Percentiles rank a stretch among this genome's conserved stretches.
Evolutionary conservation across 2,888 invertebrate genomes (phyloP).

Genomic region (Xestoiulus laeticollis): DNA sequence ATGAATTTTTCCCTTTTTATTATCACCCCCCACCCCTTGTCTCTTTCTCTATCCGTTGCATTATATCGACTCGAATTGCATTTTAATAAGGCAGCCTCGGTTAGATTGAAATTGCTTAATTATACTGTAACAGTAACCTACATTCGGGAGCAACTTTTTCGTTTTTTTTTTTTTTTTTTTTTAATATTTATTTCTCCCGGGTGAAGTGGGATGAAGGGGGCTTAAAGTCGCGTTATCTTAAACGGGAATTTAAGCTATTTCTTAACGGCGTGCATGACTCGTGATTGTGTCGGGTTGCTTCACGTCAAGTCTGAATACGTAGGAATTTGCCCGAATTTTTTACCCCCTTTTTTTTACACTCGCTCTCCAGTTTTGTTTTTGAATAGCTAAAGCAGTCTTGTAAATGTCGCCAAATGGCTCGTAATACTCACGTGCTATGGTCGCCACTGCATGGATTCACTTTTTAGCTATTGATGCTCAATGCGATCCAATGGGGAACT

Average conservation of each 20-base stretch:
- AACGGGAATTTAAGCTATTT: conserved; percentile 28
- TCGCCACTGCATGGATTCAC: background rate
- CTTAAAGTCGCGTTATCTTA: background rate
- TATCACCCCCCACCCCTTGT: background rate
- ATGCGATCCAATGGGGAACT: background rate
- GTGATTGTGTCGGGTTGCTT: background rate
- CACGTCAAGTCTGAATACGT: background rate
- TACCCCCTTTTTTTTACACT: background rate
- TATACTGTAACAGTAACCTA: conserved; percentile 46
- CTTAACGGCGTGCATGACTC: conserved; percentile 4
- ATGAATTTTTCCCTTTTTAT: background rate
- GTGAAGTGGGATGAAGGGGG: background rate
- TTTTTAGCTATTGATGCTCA: background rate
- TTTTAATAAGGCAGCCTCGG: conserved; percentile 19
- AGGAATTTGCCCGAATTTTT: background rate
- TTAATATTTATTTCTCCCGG: no score
- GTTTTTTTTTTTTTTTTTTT: background rate
- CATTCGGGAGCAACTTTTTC: background rate
- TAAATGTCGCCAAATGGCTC: background rate
- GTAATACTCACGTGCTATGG: no score
- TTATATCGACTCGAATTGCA: background rate
- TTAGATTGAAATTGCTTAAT: conserved; percentile 44
- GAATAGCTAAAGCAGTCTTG: background rate
- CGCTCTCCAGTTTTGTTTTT: background rate
- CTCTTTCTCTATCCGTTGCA: background rate